Evolutionary conservation across 1,140 invertebrate genomes (phyloP), one percentile per base, ranked within the genome.

Genomic region (Hyphantria cunea): DNA sequence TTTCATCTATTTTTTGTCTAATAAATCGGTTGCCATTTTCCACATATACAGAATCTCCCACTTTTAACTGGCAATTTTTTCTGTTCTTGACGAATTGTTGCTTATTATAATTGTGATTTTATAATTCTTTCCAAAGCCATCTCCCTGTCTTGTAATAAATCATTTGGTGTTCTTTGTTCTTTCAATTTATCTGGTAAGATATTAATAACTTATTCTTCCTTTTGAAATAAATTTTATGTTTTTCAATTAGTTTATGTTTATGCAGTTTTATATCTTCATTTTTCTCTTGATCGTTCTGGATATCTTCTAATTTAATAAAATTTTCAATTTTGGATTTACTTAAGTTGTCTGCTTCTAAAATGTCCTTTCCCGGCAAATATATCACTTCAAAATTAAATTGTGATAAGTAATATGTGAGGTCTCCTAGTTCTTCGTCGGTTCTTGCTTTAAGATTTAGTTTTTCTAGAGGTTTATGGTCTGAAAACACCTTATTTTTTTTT

Each of bases 381-480:
- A 49, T 50, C n/a, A 60, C 17, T 51, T 60, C 15, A 41, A 60
- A 60, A 50, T 60, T 41, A 60, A 25, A 48, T 48, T 48, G 45
- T 48, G 45, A 48, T 12, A 48, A 31, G 45, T 60, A 50, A 45
- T 56, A 56, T 45, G 47, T 50, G 6, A 60, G 32, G 47, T 60
- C 48, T 32, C 55, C 55, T 41, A 60, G 15, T 50, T 60, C 48
- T 32, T 50, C 56, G 31, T 60, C 56, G 11, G 56, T 60, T 60
- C 56, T 49, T 34, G 47, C 34, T 12, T 49, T 60, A 11, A 60
- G 50, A 32, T 60, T 60, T 47, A 60, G 25, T 49, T 60, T 60
- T 42, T 60, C 47, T 42, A 60, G 15, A 17, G 48, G 56, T 50
- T 51, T 60, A 33, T 60, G 56, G 41, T 60, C 56, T 60, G 56